Percentiles rank a stretch among this genome's conserved stretches.
phyloP scores from a whole-genome alignment of 1,140 invertebrate genomes.

The Nilaparvata lugens region DNA sequence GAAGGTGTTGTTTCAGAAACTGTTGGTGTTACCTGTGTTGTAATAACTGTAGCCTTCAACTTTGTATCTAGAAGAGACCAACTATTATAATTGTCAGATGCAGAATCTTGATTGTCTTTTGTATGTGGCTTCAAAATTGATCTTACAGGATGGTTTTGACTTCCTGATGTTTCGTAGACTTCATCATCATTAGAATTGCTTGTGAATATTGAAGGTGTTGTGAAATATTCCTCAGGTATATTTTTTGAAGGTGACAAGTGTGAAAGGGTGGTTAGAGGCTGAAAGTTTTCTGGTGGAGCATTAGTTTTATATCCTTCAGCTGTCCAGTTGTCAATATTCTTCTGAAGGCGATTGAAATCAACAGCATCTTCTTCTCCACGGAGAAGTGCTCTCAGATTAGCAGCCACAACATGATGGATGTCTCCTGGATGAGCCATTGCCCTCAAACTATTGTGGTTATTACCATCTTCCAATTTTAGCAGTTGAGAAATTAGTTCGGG shows the following conservation, averaged over 20 bases:
- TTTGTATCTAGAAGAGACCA: conserved; percentile 25
- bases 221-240: conserved; percentile 68
- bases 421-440: conserved; percentile 10
- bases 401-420: conserved; percentile 33
- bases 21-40: conserved; percentile 19
- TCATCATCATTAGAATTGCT: conserved; percentile 31
- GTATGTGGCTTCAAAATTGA: conserved; percentile 29
- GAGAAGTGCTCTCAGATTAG: conserved; percentile 32
- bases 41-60: conserved; percentile 18
- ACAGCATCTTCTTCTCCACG: conserved; percentile 41
- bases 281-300: conserved; percentile 29
- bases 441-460: conserved; percentile 29
- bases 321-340: conserved; percentile 77
- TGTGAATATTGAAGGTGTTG: conserved; percentile 40
- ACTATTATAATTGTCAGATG: conserved; percentile 15
- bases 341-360: conserved; percentile 61
- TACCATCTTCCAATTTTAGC: neutral
- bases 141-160: conserved; percentile 33
- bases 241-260: conserved; percentile 54
- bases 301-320: conserved; percentile 51
- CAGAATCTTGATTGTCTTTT: conserved; percentile 15
- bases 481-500: conserved; percentile 1
- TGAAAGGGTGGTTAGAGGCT: conserved; percentile 10
- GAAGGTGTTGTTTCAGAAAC: conserved; percentile 13
- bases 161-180: conserved; percentile 43